phyloP scores from a whole-genome alignment of 2,113 vertebrate species.

The Pan paniscus region DNA sequence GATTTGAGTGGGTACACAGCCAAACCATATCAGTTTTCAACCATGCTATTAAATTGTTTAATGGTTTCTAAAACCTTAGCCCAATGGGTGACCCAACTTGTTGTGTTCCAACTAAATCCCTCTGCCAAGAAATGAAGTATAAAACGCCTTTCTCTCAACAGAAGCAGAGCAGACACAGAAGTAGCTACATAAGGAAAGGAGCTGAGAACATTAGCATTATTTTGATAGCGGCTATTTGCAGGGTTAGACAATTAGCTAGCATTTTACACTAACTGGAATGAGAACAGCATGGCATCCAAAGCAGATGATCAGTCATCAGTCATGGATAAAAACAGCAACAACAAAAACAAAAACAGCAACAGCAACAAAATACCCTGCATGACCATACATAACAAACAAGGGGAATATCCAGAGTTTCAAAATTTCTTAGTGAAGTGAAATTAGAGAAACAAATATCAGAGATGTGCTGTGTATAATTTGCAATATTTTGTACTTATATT shows the following conservation, averaged over 20 bases:
- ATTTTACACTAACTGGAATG: not conserved
- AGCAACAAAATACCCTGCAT: not conserved
- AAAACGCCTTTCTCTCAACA: not conserved
- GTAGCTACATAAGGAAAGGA: not conserved
- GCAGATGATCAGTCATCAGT: not conserved
- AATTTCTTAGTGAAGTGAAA: not conserved
- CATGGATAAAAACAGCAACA: not conserved
- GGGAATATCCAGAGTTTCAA: not conserved
- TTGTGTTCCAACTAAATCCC: not conserved
- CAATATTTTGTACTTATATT: not conserved
- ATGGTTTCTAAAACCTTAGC: not conserved
- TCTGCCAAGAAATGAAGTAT: not conserved
- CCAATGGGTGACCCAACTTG: not conserved
- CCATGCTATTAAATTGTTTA: not conserved
- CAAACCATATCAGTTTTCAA: not conserved
- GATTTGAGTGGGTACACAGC: no score
- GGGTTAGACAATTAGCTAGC: not conserved
- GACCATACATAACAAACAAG: not conserved
- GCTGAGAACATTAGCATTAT: not conserved
- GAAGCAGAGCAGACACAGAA: not conserved
- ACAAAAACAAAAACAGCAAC: not conserved
- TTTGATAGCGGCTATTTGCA: not conserved
- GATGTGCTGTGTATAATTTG: not conserved
- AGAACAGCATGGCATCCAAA: not conserved
- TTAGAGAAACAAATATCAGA: not conserved